Evolutionary conservation across 2,888 invertebrate genomes (phyloP).

Genomic region (Aethes cnicana): DNA sequence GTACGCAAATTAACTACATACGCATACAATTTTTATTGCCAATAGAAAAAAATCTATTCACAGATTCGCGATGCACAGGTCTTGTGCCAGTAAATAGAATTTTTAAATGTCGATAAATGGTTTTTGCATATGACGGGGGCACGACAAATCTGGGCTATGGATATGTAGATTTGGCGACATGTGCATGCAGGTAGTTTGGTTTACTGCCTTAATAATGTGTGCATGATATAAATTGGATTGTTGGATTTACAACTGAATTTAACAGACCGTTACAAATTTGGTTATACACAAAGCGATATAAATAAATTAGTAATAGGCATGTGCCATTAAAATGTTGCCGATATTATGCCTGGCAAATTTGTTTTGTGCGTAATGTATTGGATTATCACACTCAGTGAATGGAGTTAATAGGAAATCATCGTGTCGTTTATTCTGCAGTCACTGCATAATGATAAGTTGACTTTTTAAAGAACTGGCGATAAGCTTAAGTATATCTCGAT

Average conservation of each 20-base stretch:
- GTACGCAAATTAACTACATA: conserved; percentile 77
- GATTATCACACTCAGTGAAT: conserved; percentile 8
- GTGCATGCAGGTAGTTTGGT: conserved; percentile 66
- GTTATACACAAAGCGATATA: conserved; percentile 59
- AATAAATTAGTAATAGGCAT: conserved; percentile 57
- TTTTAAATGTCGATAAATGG: conserved; percentile 77
- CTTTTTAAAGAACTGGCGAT: too few relatives aligned
- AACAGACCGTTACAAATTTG: conserved; percentile 69
- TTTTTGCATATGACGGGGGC: conserved; percentile 76
- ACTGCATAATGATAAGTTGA: too few relatives aligned
- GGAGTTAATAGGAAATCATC: background rate
- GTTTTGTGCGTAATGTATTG: conserved; percentile 3
- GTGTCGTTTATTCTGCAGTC: background rate
- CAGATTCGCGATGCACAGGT: conserved; percentile 65
- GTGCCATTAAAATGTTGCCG: conserved; percentile 35
- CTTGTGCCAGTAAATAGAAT: conserved; percentile 69
- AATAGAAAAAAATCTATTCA: conserved; percentile 72
- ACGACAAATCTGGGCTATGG: conserved; percentile 40
- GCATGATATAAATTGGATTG: conserved; percentile 66
- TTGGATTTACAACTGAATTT: conserved; percentile 60
- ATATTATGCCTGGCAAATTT: conserved; percentile 18
- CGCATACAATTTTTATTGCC: conserved; percentile 74
- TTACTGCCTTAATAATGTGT: conserved; percentile 52
- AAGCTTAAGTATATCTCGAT: too few relatives aligned
- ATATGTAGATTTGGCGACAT: conserved; percentile 68